Base-by-base conservation (phyloP, 2,888 invertebrate genomes). In the Drosophila bunnanda region DNA sequence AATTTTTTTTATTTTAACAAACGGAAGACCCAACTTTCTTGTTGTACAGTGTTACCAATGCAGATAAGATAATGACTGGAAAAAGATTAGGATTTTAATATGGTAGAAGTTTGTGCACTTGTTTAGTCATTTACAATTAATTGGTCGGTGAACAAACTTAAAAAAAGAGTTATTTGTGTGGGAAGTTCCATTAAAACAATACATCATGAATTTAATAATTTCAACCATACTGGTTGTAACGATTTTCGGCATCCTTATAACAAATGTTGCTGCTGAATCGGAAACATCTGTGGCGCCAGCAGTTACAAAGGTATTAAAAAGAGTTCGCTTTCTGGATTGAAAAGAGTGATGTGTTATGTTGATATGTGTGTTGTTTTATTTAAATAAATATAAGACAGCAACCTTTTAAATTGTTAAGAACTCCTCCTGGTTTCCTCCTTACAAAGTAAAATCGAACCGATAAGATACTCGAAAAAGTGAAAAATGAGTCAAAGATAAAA, bases 51-150 rank as follows among this genome's bases (percentile, higher is more conserved):
- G 64, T 12, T 61, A 62, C 50, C 50, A 62, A 34, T 20, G 48
- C n/a, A 50, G 64, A 65, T 65, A 65, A 65, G 64, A 65, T 65
- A 65, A 65, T 4, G 10, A 28, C n/a, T 50, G 50, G 25, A 39
- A 64, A 64, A 48, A 64, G 48, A 62, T 64, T 64, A 64, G 62
- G 61, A 61, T 44, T 50, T 58, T 30, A 20, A 46, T 50, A 34
- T 41, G 64, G 64, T 38, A 12, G 41, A 28, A 41, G 15, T 43
- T 30, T 36, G 50, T n/a, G 28, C 17, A 1, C 64, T 36, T 50
- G 64, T 50, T 50, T 65, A 65, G 64, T 65, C 64, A 43, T 62
- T 48, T 50, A 36, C 62, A 50, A 8, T 20, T 62, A 65, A 62
- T 65, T 50, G 41, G 48, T 50, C 41, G 64, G 64, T 34, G 64